Base-by-base conservation (phyloP, 2,113 vertebrate genomes). In the Saimiri boliviensis region DNA sequence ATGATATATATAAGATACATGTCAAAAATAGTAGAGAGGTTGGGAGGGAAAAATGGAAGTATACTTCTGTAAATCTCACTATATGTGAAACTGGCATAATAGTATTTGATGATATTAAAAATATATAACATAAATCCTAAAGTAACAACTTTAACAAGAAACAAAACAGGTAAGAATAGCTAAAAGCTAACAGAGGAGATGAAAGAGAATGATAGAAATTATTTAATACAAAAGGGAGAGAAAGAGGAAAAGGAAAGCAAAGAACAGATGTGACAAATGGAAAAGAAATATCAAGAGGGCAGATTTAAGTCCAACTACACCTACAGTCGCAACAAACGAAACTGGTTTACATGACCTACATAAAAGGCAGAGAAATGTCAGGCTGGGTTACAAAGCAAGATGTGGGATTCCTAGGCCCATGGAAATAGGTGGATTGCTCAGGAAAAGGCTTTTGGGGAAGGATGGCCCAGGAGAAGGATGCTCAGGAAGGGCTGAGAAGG, bases 351-450 rank as follows among this genome's bases (percentile, higher is more conserved):
- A 10, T 25, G 93, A 40, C 2, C 17, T 66, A 81, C 71, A 52
- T 45, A 91, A 91, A 94, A 82, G 42, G 70, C 14, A 95, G 32
- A 91, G 60, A 91, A 85, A 89, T 80, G 17, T 68, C 68, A 94
- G 52, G 42, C 4, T 84, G 76, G 45, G 52, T 45, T 37, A 91
- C 37, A 89, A 92, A 87, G 27, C 12, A 90, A 92, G 45, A 76
- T 37, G 7, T 80, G 25, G 13, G 37, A 74, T 40, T 56, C 45
- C 30, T 9, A n/a, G 58, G 63, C 56, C 52, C 42, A 20, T 42
- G 83, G 35, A 30, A 73, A 63, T 3, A 77, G 30, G 52, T 73
- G 16, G 37, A 32, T 4, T 17, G 23, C 8, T 45, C 35, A 35
- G 45, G 52, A 54, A 79, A 58, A 30, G 40, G 56, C 32, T 70